phyloP scores from a whole-genome alignment of 2,113 vertebrate genomes.

The Glaucomys volans region DNA sequence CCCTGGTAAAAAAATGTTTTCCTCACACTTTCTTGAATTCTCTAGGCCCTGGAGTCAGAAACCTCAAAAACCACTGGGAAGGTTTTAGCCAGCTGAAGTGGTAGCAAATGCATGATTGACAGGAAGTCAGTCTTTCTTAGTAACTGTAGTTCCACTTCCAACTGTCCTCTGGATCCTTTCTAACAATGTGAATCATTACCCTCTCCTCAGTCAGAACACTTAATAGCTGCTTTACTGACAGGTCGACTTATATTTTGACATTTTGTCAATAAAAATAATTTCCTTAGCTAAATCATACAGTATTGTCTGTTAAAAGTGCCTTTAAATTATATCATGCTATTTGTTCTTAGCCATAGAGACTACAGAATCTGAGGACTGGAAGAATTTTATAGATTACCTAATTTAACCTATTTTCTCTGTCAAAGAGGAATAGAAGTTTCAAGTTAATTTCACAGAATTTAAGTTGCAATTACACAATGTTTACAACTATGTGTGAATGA shows the following conservation, averaged over 20 bases:
- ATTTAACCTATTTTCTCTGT: not conserved
- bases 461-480: not conserved
- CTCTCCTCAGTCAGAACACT: not conserved
- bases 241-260: not conserved
- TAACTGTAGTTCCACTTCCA: not conserved
- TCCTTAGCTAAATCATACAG: not conserved
- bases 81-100: not conserved
- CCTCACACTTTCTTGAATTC: not conserved
- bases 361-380: not conserved
- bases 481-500: not conserved
- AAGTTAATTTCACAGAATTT: not conserved
- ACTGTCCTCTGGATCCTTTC: not conserved
- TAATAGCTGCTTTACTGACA: not conserved
- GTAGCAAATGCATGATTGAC: not conserved
- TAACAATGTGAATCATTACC: not conserved
- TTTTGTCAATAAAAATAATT: not conserved
- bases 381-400: not conserved
- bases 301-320: not conserved
- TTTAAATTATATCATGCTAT: not conserved
- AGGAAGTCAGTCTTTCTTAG: not conserved
- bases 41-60: not conserved
- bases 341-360: not conserved
- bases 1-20: not conserved
- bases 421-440: not conserved
- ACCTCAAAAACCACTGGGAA: not conserved